Evolutionary conservation across 2,797 vertebrate genomes (phyloP), one percentile per base, ranked within the genome.

Genomic region (Pangasius macronema): DNA sequence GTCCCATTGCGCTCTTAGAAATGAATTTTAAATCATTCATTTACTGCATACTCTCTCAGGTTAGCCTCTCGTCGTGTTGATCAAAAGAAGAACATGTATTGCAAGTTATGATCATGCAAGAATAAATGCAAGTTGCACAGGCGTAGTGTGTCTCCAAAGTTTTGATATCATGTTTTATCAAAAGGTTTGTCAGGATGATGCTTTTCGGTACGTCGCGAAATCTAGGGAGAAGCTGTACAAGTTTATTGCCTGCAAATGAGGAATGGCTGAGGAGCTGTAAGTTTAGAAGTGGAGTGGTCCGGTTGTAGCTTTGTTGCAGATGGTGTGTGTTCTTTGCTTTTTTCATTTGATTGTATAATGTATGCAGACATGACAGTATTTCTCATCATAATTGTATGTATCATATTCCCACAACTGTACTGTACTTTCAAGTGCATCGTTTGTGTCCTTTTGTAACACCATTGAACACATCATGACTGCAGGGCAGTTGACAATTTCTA

Each of bases 401-500:
- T 85, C 46, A 85, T 89, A 92, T 92, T 89, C 89, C 91, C 87
- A 93, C 87, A 90, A 85, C 87, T 91, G 90, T 92, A 93, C 93
- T 94, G 93, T 94, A 93, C 91, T 93, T 94, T 92, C 86, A 93
- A 92, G 88, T 72, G 87, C 84, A 84, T 88, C 91, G 77, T 76
- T 90, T 75, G 91, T 89, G 93, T 93, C 88, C 92, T 92, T 93
- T 92, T 91, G 89, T 93, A 93, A 91, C 76, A 88, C 87, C 93
- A 93, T 90, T 93, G 89, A 93, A 94, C 94, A 94, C 93, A 94
- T 93, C 95, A 94, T 94, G 94, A 96, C 96, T 97, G 96, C 96
- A 94, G 96, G 96, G 94, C 96, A 96, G 96, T 97, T 97, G 93
- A 94, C 94, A 95, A 93, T 94, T 94, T 94, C 93, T 96, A 96